Evolutionary conservation across 2,888 invertebrate species (phyloP).

Genomic region (Caenorhabditis wallacei): DNA sequence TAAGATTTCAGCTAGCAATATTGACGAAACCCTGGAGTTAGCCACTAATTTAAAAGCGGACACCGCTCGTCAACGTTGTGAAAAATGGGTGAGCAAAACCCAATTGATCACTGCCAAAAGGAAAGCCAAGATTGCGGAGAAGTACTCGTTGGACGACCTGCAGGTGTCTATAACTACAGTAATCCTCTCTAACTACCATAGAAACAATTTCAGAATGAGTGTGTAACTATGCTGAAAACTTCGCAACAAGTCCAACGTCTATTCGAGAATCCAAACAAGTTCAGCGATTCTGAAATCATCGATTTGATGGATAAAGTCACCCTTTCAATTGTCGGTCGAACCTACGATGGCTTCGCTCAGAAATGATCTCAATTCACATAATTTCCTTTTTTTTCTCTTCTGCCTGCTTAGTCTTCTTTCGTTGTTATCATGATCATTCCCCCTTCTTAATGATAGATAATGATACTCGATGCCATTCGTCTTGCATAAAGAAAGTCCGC

Average conservation of each 20-base stretch:
- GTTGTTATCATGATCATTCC: not conserved
- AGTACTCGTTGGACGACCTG: constrained; percentile 19
- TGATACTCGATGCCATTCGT: not conserved
- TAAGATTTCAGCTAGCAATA: constrained; percentile 14
- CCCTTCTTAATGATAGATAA: not conserved
- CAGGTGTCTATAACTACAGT: constrained; percentile 13
- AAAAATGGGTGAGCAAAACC: constrained; percentile 36
- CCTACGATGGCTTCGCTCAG: not conserved
- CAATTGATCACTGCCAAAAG: constrained; percentile 14
- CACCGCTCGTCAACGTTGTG: constrained; percentile 29
- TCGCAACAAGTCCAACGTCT: constrained; percentile 39
- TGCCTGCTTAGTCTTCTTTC: not conserved
- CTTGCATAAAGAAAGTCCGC: not conserved
- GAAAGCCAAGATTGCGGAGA: constrained; percentile 37
- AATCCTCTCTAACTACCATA: not conserved
- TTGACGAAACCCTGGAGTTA: constrained; percentile 30
- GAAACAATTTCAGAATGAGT: constrained; percentile 23
- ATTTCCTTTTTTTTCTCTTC: not conserved
- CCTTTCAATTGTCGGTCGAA: constrained; percentile 19
- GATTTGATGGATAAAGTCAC: constrained; percentile 37
- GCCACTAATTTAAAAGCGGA: constrained; percentile 31
- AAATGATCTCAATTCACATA: not conserved
- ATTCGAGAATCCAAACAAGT: constrained; percentile 23
- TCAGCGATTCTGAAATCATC: constrained; percentile 13
- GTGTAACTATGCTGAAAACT: constrained; percentile 36